Base-by-base conservation (phyloP, 2,797 vertebrate genomes). In the Cyprinodon diabolis region DNA sequence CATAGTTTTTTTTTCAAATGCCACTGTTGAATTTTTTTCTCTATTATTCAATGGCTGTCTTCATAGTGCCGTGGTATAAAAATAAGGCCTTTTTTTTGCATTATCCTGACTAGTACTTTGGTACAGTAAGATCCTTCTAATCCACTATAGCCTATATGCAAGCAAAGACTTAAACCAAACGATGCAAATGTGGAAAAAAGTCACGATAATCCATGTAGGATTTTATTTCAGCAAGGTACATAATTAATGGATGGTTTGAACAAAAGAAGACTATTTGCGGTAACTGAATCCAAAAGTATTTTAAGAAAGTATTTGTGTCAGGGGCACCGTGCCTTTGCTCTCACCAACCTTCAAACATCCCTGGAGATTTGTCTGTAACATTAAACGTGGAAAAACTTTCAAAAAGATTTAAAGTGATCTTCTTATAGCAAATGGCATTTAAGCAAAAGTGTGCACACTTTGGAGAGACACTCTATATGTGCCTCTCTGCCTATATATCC, bases 401-500 rank as follows among this genome's bases (percentile, higher is more conserved):
- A 6, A 35, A 47, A 65, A 40, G 43, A 47, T 65, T 65, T 65
- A 47, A n/a, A n/a, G 12, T 14, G 5, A 45, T n/a, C 19, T 65
- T 52, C 2, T 11, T 54, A 60, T 4, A 37, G 5, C 37, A 43
- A 21, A 47, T 47, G 43, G 21, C 40, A 23, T 65, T 47, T 65
- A 45, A 23, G 62, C 40, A 45, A 45, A 40, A 12, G 6, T 13
- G 21, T 23, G 40, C n/a, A 23, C 19, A 43, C 37, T 43, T 43
- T 63, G 37, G 37, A 63, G 60, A n/a, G 37, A 37, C 37, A 43
- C 13, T 14, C 51, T 65, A 57, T 75, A 78, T 79, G 67, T 74
- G 60, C 48, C 54, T 90, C 54, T 90, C 79, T 79, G 81, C n/a
- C 55, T 66, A 68, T 83, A 65, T 73, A 84, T 84, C 55, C 43